These are phyloP conservation scores for Penaeus chinensis DNA, from an alignment of 1,140 invertebrate species.

Conservation along the genomic window DNA sequence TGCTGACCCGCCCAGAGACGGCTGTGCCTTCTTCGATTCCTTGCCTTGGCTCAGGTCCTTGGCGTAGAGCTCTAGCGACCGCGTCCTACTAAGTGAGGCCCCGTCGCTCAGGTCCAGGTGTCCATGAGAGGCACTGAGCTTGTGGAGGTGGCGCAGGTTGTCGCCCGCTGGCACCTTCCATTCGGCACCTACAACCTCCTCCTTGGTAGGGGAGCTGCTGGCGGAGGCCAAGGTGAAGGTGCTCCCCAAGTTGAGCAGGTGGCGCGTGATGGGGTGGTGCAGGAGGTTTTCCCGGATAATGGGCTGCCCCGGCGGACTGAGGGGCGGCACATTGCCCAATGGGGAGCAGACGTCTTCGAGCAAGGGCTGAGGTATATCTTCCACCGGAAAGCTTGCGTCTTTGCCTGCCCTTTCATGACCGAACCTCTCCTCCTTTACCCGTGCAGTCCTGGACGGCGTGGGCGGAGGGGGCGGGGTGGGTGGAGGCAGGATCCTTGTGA, in stretches of 20 bases:
- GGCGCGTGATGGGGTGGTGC: conserved; percentile 10
- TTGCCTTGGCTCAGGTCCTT: conserved; percentile 5
- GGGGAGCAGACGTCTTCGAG: conserved; percentile 48
- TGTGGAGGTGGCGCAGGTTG: conserved; percentile 36
- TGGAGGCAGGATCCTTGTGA: conserved; percentile 26
- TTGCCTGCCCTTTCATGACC: not conserved
- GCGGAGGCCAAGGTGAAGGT: not conserved
- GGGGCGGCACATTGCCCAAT: conserved; percentile 45
- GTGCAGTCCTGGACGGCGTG: not conserved
- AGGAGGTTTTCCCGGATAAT: conserved; percentile 16
- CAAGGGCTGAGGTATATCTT: conserved; percentile 48
- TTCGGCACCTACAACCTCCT: too few relatives aligned
- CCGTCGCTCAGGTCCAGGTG: conserved; percentile 20
- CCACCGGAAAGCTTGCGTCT: conserved; percentile 31
- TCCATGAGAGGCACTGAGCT: conserved; percentile 47
- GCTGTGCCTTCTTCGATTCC: not conserved
- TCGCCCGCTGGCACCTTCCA: not conserved
- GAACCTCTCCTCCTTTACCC: not conserved
- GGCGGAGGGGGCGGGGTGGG: not conserved
- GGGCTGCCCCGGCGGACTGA: conserved; percentile 43
- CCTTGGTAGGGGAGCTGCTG: not conserved
- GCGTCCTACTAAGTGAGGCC: conserved; percentile 39
- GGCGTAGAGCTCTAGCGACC: conserved; percentile 41
- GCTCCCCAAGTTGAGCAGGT: conserved; percentile 3
- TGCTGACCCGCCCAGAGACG: conserved; percentile 16